Conservation (phyloP, 2,888 invertebrate species). For the Drosophila hawaiiensis region DNA sequence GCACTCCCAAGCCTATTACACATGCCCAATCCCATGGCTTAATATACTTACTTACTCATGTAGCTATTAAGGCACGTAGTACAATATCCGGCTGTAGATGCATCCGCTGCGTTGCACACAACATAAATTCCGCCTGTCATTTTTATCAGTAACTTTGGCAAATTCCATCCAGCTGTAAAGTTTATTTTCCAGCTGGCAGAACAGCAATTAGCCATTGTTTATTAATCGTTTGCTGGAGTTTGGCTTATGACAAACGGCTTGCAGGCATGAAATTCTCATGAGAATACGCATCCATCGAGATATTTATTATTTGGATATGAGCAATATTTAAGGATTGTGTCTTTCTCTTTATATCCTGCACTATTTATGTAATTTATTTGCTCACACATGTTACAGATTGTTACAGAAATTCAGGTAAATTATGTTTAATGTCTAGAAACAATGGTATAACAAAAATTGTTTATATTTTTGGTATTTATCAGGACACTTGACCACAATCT, state of each 20-base stretch:
- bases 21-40: neutral
- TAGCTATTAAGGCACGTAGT: neutral
- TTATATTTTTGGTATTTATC: neutral
- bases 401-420: neutral
- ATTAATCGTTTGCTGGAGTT: constrained; percentile 3
- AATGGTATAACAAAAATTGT: neutral
- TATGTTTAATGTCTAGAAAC: neutral
- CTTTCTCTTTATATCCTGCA: neutral
- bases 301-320: neutral
- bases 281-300: neutral
- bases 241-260: constrained; percentile 18
- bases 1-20: neutral
- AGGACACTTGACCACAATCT: neutral
- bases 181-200: neutral
- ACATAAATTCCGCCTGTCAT: constrained; percentile 34
- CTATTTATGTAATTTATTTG: constrained; percentile 1
- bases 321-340: neutral
- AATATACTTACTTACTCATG: no score
- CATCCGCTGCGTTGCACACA: constrained; percentile 12
- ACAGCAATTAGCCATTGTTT: constrained; percentile 18
- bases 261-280: neutral
- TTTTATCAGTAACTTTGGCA: constrained; percentile 39
- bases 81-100: neutral
- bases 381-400: neutral
- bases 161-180: constrained; percentile 9